Conservation (phyloP, 2,888 invertebrate genomes). For the Nowickia ferox region DNA sequence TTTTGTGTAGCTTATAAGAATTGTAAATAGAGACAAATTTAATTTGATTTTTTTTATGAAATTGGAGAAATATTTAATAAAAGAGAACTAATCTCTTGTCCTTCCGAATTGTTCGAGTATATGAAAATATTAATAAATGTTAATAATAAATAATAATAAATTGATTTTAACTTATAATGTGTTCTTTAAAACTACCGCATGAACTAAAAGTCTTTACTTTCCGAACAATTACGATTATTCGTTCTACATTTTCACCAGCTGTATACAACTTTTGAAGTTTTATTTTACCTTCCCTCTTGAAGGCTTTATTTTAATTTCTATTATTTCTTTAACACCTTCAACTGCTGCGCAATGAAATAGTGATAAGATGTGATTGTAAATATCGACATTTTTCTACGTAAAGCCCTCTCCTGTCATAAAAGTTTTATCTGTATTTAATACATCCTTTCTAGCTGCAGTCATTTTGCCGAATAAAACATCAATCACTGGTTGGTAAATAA, state of each 20-base stretch:
- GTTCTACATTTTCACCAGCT: not conserved
- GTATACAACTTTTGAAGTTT: not conserved
- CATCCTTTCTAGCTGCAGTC: not conserved
- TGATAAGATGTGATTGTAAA: conserved; percentile 11
- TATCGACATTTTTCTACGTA: conserved; percentile 26
- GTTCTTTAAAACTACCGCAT: no score
- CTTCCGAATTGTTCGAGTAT: no score
- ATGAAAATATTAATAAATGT: no score
- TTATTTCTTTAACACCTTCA: conserved; percentile 5
- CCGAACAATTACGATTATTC: no score
- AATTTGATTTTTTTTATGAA: no score
- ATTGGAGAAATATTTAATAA: no score
- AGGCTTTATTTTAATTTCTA: not conserved
- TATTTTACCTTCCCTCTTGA: not conserved
- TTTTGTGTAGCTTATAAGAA: no score
- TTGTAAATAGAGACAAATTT: no score
- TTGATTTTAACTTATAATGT: no score
- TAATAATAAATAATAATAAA: no score
- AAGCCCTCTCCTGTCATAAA: conserved; percentile 46
- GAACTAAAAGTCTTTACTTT: no score
- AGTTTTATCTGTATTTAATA: conserved; percentile 29
- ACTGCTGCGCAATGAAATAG: not conserved
- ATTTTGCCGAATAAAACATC: conserved; percentile 46
- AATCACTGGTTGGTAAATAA: conserved; percentile 48
- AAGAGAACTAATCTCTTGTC: no score